Base-by-base conservation (phyloP, 1,140 invertebrate genomes). In the Drosophila subobscura region DNA sequence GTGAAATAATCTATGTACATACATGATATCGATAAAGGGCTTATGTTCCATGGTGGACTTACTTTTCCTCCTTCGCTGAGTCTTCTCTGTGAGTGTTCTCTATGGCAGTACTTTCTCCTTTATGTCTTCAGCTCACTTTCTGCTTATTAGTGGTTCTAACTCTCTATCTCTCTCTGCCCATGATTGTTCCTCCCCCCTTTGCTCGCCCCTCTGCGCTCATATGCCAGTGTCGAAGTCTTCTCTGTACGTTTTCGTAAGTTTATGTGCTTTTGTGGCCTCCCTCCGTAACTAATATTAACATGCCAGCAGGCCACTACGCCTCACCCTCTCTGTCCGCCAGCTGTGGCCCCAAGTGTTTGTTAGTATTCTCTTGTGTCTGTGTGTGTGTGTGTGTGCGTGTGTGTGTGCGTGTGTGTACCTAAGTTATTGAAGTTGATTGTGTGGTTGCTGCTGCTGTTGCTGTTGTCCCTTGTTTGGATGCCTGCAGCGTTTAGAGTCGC, bases 381-480 rank as follows among this genome's bases (percentile, higher is more conserved):
- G 42, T 55, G 45, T 44, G n/a, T 16, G 49, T 56, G 14, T 29
- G 61, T 45, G 67, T 78, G 68, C n/a, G 27, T 40, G 14, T 57
- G 42, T 55, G 45, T 44, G 16, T 16, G 49, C 46, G 14, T 29
- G 61, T 45, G 67, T 78, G 68, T 78, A 49, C 61, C 56, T 67
- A 70, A 79, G 77, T 71, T 79, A 79, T 79, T 79, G 64, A 75
- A 79, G 77, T 79, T 79, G 71, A 79, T 79, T 79, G 77, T 79
- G 77, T 37, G 33, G 33, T 33, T 33, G 58, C 33, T 47, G 41
- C 12, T 10, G 29, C 44, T 63, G 70, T 56, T 33, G 29, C 37
- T 68, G 57, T 46, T 42, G 51, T 45, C 57, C 63, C 65, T 58
- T 72, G 75, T 67, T 55, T 52, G n/a, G 45, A 51, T 73, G 70